These are phyloP conservation scores for Pelvicachromis taeniatus DNA, from an alignment of 2,113 vertebrate genomes.

Conservation along the genomic window DNA sequence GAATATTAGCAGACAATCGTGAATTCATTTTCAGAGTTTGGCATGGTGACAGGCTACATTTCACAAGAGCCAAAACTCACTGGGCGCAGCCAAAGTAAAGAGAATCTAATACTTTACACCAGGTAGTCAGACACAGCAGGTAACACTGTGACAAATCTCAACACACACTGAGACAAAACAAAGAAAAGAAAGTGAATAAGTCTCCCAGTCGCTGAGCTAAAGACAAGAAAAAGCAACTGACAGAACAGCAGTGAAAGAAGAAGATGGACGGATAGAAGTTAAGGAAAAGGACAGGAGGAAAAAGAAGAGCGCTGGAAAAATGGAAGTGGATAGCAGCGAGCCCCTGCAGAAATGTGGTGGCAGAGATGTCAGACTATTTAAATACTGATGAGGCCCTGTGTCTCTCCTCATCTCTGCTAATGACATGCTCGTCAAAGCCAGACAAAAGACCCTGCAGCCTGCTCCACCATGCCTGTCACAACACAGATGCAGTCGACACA, in stretches of 20 bases:
- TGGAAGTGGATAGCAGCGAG: not conserved
- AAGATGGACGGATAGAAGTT: not conserved
- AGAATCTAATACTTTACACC: conserved; percentile 49
- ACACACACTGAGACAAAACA: conserved; percentile 15
- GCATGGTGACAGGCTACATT: not conserved
- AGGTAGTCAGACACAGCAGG: conserved; percentile 33
- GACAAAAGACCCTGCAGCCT: conserved; percentile 89
- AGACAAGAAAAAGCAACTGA: not conserved
- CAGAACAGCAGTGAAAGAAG: not conserved
- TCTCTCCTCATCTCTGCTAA: conserved; percentile 77
- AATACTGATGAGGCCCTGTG: conserved; percentile 91
- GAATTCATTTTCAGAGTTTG: not conserved
- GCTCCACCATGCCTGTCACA: conserved; percentile 80
- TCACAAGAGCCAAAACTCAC: conserved; percentile 14
- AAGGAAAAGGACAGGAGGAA: not conserved
- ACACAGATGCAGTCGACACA: conserved; percentile 26
- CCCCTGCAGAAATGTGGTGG: conserved; percentile 19
- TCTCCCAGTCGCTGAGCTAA: conserved; percentile 15
- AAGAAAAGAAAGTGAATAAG: conserved; percentile 21
- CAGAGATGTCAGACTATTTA: conserved; percentile 87
- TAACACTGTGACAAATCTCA: conserved; percentile 41
- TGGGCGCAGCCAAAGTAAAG: conserved; percentile 22
- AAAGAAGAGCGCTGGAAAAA: not conserved
- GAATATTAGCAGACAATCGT: not conserved
- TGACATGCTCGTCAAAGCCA: conserved; percentile 93